Evolutionary conservation across 2,888 invertebrate species (phyloP).

Genomic region (Thymelicus lineola): DNA sequence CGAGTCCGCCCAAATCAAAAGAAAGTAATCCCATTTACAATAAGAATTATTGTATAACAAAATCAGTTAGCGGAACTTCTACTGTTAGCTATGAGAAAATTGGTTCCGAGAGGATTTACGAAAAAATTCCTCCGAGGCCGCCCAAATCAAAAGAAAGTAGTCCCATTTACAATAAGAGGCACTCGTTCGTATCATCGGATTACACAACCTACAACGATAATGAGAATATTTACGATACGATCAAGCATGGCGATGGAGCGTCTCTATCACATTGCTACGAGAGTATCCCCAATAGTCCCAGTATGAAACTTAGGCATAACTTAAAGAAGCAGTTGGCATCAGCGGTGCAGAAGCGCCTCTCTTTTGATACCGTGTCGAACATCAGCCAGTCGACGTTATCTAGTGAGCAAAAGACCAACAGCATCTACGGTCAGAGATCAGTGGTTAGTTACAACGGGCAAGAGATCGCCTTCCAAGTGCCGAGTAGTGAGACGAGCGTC

Average conservation of each 20-base stretch:
- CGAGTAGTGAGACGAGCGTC: conserved; percentile 84
- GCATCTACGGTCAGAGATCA: conserved; percentile 84
- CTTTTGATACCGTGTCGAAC: conserved; percentile 78
- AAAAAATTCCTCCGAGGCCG: conserved; percentile 70
- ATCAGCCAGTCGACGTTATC: conserved; percentile 83
- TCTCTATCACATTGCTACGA: conserved; percentile 86
- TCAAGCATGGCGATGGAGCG: conserved; percentile 81
- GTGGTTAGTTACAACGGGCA: conserved; percentile 79
- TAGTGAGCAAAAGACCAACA: conserved; percentile 86
- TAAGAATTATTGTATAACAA: conserved; percentile 71
- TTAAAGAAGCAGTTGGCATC: conserved; percentile 67
- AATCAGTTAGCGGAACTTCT: conserved; percentile 78
- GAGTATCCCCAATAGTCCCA: conserved; percentile 83
- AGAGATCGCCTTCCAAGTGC: conserved; percentile 80
- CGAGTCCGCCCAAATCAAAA: conserved; percentile 65
- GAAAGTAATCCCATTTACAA: conserved; percentile 71
- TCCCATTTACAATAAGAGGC: conserved; percentile 71
- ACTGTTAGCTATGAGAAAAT: conserved; percentile 79
- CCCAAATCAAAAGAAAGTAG: conserved; percentile 71
- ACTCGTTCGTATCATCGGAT: conserved; percentile 71
- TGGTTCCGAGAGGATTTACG: conserved; percentile 78
- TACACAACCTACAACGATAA: conserved; percentile 76
- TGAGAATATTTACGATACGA: conserved; percentile 87
- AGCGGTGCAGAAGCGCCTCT: conserved; percentile 71
- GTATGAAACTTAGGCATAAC: conserved; percentile 72